A percentile compares a stretch with the other conserved stretches of the same genome.
Evolutionary conservation across 2,888 invertebrate genomes (phyloP).

Genomic region (Rambutsinella grinnellia): DNA sequence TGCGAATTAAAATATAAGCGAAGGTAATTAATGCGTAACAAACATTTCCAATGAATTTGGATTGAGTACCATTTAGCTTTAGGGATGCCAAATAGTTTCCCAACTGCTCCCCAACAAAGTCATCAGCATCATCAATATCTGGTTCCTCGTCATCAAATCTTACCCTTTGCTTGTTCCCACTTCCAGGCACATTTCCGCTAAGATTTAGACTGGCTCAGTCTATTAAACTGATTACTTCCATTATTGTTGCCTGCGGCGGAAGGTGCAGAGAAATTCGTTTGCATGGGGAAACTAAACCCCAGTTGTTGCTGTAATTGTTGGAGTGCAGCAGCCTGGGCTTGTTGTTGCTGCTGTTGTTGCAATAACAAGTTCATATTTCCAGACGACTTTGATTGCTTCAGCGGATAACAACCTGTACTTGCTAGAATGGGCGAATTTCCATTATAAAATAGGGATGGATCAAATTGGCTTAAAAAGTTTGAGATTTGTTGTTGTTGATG

Average conservation of each 20-base stretch:
- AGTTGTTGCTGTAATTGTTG: conserved; percentile 41
- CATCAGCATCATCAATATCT: conserved; percentile 42
- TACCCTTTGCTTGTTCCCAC: conserved; percentile 46
- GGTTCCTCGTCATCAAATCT: conserved; percentile 56
- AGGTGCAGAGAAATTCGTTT: too few relatives aligned
- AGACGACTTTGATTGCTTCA: conserved; percentile 66
- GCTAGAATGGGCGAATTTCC: conserved; percentile 43
- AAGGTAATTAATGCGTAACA: too few relatives aligned
- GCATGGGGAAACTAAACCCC: conserved; percentile 22
- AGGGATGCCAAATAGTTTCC: conserved; percentile 71
- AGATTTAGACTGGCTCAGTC: conserved; percentile 79
- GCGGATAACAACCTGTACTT: conserved; percentile 53
- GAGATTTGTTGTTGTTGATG: conserved; percentile 45
- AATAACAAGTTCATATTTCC: conserved; percentile 62
- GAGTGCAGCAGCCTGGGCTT: conserved; percentile 25
- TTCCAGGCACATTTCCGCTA: conserved; percentile 75
- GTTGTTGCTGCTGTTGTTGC: conserved; percentile 55
- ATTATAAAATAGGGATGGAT: conserved; percentile 43
- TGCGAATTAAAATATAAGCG: background rate
- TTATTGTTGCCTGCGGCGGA: background rate
- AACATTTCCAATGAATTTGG: background rate
- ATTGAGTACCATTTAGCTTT: conserved; percentile 42
- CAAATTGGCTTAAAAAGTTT: conserved; percentile 53
- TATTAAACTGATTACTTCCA: conserved; percentile 45
- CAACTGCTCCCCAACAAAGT: conserved; percentile 73